Percentiles rank a stretch among this genome's conserved stretches.
Conservation (phyloP, 1,140 invertebrate genomes). For the Sinonovacula constricta region DNA sequence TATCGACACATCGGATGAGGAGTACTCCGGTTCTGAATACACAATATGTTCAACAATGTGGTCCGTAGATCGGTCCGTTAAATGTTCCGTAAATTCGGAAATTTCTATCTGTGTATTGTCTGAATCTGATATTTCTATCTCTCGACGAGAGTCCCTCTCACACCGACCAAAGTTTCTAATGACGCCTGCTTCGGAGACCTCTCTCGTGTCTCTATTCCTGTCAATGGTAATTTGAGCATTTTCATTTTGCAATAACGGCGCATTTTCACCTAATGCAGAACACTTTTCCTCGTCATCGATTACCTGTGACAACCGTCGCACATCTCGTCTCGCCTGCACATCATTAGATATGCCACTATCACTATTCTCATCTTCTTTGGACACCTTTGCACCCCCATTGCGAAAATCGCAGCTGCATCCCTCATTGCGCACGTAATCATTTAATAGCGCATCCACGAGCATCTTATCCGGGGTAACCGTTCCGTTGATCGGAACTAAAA, state of each 20-base stretch:
- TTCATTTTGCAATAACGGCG: slow-evolving; percentile 29
- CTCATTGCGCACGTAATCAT: background rate
- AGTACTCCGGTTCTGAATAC: slow-evolving; percentile 48
- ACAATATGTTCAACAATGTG: slow-evolving; percentile 22
- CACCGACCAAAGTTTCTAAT: background rate
- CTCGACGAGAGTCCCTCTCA: background rate
- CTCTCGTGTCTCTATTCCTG: background rate
- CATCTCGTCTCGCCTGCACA: slow-evolving; percentile 21
- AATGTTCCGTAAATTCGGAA: slow-evolving; percentile 37
- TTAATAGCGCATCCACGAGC: slow-evolving; percentile 33
- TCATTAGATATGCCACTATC: slow-evolving; percentile 1
- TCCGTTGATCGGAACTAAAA: slow-evolving; percentile 32
- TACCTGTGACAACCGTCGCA: slow-evolving; percentile 13
- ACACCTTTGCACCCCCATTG: background rate
- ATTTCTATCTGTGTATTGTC: slow-evolving; percentile 20
- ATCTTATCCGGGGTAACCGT: slow-evolving; percentile 33
- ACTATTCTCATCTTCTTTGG: background rate
- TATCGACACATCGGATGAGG: slow-evolving; percentile 35
- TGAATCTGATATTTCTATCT: background rate
- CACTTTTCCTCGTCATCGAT: slow-evolving; percentile 24
- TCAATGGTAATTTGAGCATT: slow-evolving; percentile 31
- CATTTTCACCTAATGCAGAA: slow-evolving; percentile 24
- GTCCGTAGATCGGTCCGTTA: slow-evolving; percentile 1
- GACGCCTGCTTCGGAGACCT: background rate
- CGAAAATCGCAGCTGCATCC: background rate